Conservation (phyloP, 2,888 invertebrate genomes). For the Polymixis lichenea region DNA sequence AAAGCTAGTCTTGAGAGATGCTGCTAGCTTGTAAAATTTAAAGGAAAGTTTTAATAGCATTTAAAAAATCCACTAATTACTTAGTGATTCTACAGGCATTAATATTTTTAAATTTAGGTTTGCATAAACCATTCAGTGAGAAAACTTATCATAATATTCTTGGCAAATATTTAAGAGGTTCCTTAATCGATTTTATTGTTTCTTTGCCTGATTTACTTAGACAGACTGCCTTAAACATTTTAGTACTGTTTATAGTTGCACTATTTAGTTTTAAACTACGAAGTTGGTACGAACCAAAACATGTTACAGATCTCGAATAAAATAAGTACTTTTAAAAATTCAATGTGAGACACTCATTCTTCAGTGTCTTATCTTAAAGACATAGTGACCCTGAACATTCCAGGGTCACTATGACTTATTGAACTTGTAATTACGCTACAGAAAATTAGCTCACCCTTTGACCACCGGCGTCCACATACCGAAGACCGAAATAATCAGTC, state of each 20-base stretch:
- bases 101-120: background rate
- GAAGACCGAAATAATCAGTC: conserved; percentile 98
- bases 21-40: background rate
- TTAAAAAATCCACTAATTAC: background rate
- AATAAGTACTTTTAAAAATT: background rate
- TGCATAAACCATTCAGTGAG: background rate
- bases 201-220: background rate
- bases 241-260: background rate
- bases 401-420: background rate
- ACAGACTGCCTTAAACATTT: background rate
- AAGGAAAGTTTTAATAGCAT: background rate
- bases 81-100: background rate
- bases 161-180: background rate
- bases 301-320: background rate
- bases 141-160: background rate
- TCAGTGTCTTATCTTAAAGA: background rate
- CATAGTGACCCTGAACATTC: background rate
- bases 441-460: conserved; percentile 93
- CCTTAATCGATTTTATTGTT: background rate
- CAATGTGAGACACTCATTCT: background rate
- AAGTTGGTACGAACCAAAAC: background rate
- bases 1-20: background rate
- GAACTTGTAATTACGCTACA: background rate
- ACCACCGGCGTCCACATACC: conserved; percentile 96
- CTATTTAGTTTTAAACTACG: background rate